phyloP scores from a whole-genome alignment of 2,888 invertebrate species.

The Tenthredo mesomela region DNA sequence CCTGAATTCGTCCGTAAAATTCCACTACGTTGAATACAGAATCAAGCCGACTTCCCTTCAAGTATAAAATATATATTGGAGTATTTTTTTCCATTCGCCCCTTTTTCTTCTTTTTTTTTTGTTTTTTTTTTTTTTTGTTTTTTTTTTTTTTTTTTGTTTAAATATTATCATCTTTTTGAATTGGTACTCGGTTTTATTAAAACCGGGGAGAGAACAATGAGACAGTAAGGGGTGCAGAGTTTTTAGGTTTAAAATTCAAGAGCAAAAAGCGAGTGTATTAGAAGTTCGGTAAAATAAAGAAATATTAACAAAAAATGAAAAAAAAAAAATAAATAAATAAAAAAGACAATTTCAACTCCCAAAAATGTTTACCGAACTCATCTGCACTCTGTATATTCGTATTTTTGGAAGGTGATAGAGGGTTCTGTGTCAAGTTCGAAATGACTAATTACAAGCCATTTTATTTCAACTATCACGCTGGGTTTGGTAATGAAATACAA shows the following conservation, averaged over 20 bases:
- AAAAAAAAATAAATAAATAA: background rate
- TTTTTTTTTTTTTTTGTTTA: background rate
- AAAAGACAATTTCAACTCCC: background rate
- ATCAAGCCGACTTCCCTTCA: background rate
- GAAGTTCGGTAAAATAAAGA: background rate
- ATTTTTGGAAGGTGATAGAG: background rate
- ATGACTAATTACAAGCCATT: slow-evolving; percentile 14
- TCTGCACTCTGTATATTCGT: background rate
- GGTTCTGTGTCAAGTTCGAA: slow-evolving; percentile 10
- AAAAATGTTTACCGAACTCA: background rate
- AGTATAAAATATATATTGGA: slow-evolving; percentile 6
- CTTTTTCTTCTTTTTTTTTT: background rate
- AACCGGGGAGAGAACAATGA: background rate
- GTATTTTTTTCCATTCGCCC: background rate
- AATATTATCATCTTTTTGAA: slow-evolving; percentile 4
- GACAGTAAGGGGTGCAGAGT: background rate
- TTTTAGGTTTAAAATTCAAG: background rate
- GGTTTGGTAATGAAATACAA: slow-evolving; percentile 32
- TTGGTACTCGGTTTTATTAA: slow-evolving; percentile 7
- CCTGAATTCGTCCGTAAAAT: slow-evolving; percentile 5
- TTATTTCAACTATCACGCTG: slow-evolving; percentile 15
- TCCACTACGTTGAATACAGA: slow-evolving; percentile 10
- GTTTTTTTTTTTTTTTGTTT: background rate
- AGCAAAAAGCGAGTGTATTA: background rate
- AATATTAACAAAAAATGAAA: background rate